Evolutionary conservation across 2,888 invertebrate genomes (phyloP).

Genomic region (Camptogramma bilineatum): DNA sequence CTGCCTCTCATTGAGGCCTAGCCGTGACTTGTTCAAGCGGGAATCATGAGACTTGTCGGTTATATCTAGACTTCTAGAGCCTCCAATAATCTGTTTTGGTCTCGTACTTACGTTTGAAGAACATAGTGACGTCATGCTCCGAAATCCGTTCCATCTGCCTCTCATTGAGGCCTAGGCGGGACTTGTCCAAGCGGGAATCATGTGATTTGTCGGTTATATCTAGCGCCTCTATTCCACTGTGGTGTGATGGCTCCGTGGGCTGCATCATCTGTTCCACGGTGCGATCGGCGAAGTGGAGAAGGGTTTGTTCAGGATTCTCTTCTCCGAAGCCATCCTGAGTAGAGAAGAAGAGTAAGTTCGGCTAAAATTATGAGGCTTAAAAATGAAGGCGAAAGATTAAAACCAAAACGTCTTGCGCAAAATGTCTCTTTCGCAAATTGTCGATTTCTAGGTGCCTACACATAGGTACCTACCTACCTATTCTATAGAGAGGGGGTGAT

Average conservation of each 20-base stretch:
- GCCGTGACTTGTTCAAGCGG: constrained; percentile 33
- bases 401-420: too few relatives aligned
- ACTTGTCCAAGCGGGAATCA: constrained; percentile 50
- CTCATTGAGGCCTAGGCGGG: neutral
- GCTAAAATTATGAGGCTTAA: too few relatives aligned
- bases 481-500: too few relatives aligned
- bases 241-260: constrained; percentile 50
- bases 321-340: constrained; percentile 76
- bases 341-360: neutral
- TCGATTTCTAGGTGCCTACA: too few relatives aligned
- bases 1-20: constrained; percentile 32
- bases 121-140: constrained; percentile 64
- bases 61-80: too few relatives aligned
- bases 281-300: constrained; percentile 59
- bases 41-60: constrained; percentile 61
- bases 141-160: constrained; percentile 67
- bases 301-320: constrained; percentile 60
- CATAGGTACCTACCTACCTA: too few relatives aligned
- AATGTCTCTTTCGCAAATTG: too few relatives aligned
- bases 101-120: constrained; percentile 62
- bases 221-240: constrained; percentile 56
- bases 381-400: too few relatives aligned
- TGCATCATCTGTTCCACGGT: constrained; percentile 69
- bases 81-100: too few relatives aligned
- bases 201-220: constrained; percentile 57